phyloP scores from a whole-genome alignment of 2,113 vertebrate species.

The Psittacula cyanocephala region DNA sequence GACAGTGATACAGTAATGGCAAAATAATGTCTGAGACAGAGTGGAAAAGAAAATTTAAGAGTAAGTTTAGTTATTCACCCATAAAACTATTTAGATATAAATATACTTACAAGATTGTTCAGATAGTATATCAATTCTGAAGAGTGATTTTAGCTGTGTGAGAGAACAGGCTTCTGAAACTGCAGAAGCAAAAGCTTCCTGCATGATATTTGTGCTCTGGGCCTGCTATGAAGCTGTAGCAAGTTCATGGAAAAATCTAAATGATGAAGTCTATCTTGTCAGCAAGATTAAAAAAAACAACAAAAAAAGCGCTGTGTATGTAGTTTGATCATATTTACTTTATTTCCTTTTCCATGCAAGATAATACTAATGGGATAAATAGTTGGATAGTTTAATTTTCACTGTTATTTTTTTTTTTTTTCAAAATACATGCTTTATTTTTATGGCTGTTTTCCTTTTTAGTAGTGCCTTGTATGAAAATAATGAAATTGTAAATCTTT shows the following conservation, averaged over 20 bases:
- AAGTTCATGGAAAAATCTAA: background rate
- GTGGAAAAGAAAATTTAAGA: background rate
- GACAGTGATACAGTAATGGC: background rate
- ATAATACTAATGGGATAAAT: conserved; percentile 50
- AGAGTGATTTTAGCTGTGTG: background rate
- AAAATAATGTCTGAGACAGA: background rate
- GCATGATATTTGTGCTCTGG: background rate
- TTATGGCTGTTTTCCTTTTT: background rate
- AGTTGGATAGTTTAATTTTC: conserved; percentile 47
- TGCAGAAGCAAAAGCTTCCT: background rate
- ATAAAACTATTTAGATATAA: background rate
- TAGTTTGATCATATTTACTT: conserved; percentile 19
- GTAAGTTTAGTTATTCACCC: background rate
- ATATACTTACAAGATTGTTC: background rate
- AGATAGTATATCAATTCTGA: background rate
- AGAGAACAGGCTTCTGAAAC: background rate
- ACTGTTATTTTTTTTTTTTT: background rate
- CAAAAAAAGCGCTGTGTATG: background rate
- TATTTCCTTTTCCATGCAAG: conserved; percentile 19
- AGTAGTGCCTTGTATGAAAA: background rate
- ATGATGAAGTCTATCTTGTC: background rate
- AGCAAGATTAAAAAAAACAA: background rate
- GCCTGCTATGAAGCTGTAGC: background rate
- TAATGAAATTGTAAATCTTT: conserved; percentile 20
- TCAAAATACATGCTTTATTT: background rate